Conservation (phyloP, 2,888 invertebrate species). For the Ypsolopha scabrella region DNA sequence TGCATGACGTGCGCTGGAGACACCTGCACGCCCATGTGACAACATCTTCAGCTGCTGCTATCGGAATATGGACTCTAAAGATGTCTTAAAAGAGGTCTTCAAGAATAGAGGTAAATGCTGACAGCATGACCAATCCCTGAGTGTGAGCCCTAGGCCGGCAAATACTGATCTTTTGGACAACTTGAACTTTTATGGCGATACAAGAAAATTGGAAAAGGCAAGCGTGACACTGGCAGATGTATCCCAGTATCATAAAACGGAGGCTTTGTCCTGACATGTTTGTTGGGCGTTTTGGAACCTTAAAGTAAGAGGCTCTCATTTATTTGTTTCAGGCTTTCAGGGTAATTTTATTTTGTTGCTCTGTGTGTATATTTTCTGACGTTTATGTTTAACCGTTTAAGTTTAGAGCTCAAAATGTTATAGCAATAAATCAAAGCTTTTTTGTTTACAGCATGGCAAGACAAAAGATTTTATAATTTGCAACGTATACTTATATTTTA, state of each 20-base stretch:
- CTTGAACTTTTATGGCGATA: constrained; percentile 54
- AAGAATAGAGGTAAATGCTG: constrained; percentile 25
- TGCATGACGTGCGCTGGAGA: constrained; percentile 43
- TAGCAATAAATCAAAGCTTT: too few relatives aligned
- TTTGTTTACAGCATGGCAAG: too few relatives aligned
- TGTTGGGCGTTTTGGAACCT: constrained; percentile 5
- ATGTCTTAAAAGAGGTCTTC: background rate
- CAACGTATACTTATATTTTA: too few relatives aligned
- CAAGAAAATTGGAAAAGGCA: constrained; percentile 57
- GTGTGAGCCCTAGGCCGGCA: constrained; percentile 37
- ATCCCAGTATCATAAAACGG: constrained; percentile 24
- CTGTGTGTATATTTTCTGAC: too few relatives aligned
- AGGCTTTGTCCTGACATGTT: constrained; percentile 17
- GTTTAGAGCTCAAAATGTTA: too few relatives aligned
- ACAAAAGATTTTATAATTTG: too few relatives aligned
- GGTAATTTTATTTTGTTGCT: too few relatives aligned
- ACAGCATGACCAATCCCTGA: constrained; percentile 55
- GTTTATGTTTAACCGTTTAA: too few relatives aligned
- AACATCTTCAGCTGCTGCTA: constrained; percentile 2
- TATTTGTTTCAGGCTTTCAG: too few relatives aligned
- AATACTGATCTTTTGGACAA: constrained; percentile 47
- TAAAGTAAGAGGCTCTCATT: too few relatives aligned
- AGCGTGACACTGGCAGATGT: constrained; percentile 65
- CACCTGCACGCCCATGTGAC: constrained; percentile 31
- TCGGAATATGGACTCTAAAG: background rate